Evolutionary conservation across 2,113 vertebrate genomes (phyloP), one percentile per base, ranked within the genome.

Genomic region (Agapornis roseicollis): DNA sequence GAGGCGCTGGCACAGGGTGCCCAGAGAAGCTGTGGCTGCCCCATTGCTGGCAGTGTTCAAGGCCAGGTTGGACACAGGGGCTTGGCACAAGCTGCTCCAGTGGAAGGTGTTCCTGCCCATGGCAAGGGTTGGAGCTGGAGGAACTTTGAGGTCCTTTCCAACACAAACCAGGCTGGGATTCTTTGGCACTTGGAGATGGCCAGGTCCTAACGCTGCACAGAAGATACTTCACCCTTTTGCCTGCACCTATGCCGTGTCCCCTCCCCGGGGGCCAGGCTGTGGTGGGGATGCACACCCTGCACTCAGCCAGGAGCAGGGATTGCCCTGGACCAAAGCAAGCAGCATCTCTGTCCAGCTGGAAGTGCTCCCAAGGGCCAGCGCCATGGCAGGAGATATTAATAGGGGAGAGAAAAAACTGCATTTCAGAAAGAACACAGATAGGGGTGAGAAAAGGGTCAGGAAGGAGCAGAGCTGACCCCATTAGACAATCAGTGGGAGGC

Each of bases 361-460:
- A 22, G 5, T 0, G 0, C 79, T 90, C 72, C 60, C 76, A 64
- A 50, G 68, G 60, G 79, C 47, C 27, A 85, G 68, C 64, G 33
- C 50, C 9, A 3, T 72, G 85, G 68, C 84, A 82, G 87, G 39
- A 66, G 90, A 84, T 86, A 96, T 91, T 94, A 96, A 93, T 44
- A 88, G 76, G 58, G 37, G 42, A 71, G 82, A 81, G 69, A 68
- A 88, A 44, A 93, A 80, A 85, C 33, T 60, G 77, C 88, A 52
- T 83, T 88, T 95, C 88, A 90, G 68, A 3, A 7, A 71, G 82
- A 70, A 93, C 70, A 16, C 50, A 93, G 44, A 93, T 65, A 90
- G 72, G 72, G 85, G 90, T 91, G 88, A 93, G 80, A 86, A 83
- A 74, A 52, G 72, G 85, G 85, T 94, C 90, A 72, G 92, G 76